Evolutionary conservation across 2,113 vertebrate species (phyloP), one percentile per base, ranked within the genome.

Genomic region (Panthera leo): DNA sequence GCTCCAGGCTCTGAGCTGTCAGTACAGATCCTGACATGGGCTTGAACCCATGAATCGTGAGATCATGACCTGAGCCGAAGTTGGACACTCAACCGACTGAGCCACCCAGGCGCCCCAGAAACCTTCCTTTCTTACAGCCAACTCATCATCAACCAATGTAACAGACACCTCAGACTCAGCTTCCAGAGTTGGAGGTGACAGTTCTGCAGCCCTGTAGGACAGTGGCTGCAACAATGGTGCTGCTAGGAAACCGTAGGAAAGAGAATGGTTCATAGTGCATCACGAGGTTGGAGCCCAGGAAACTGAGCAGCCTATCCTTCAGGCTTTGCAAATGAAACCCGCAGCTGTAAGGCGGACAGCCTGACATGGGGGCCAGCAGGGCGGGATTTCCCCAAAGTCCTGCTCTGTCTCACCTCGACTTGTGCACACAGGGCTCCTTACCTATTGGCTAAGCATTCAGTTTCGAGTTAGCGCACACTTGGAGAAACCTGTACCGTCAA

Each of bases 201-300:
- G 42, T 48, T 70, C 23, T 10, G 18, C 34, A 55, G 61, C n/a
- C 79, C 78, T 23, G 7, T 7, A 0, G 16, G n/a, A 78, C 0
- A 3, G 6, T 0, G 3, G 34, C 51, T 3, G 5, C 25, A 9
- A 31, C 31, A 11, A 4, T 4, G 7, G 14, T 2, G 1, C 68
- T 6, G 21, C 29, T 55, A 53, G 58, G 58, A 61, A 61, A 61
- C 12, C 14, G 4, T 19, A 7, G 2, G n/a, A 58, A 71, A 65
- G 23, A 80, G 14, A 68, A 16, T 3, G 19, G 15, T 8, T 79
- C 5, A 0, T 18, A 7, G 11, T 29, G 51, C 31, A 16, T 63
- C 23, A 1, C 45, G 67, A 63, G 1, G 7, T 4, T 34, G 39
- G 89, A 55, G 31, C 19, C 68, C 48, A 55, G 36, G 19, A 61